Conservation (phyloP, 2,113 vertebrate genomes). For the Poeciliopsis prolifica region DNA sequence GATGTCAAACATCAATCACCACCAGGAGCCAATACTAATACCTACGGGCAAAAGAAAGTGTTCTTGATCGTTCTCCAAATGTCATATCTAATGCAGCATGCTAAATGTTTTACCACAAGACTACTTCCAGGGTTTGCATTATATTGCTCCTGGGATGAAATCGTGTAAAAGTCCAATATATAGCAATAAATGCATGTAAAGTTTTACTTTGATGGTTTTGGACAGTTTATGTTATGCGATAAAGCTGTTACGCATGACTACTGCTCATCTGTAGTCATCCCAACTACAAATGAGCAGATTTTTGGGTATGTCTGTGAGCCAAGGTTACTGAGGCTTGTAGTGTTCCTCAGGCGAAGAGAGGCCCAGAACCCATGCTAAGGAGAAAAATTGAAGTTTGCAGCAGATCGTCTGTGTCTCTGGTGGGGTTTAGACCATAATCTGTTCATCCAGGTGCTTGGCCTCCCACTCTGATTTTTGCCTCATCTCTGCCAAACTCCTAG, state of each 20-base stretch:
- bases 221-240: conserved; percentile 11
- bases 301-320: conserved; percentile 35
- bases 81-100: not conserved
- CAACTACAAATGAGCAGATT: conserved; percentile 34
- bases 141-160: not conserved
- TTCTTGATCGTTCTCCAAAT: conserved; percentile 14
- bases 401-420: conserved; percentile 70
- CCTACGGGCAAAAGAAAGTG: conserved; percentile 4
- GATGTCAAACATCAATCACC: conserved; percentile 6
- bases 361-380: conserved; percentile 50
- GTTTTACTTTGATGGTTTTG: conserved; percentile 18
- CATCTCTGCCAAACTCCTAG: conserved; percentile 73
- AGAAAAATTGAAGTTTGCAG: conserved; percentile 68
- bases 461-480: conserved; percentile 68
- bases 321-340: conserved; percentile 58
- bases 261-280: conserved; percentile 15
- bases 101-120: not conserved
- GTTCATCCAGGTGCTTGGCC: conserved; percentile 74
- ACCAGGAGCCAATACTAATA: conserved; percentile 7
- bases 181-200: not conserved
- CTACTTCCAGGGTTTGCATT: not conserved
- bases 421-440: conserved; percentile 74
- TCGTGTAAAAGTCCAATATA: not conserved
- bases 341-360: conserved; percentile 48
- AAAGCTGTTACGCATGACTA: conserved; percentile 25